Evolutionary conservation across 2,113 vertebrate species (phyloP), one percentile per base, ranked within the genome.

Genomic region (Hemibates koningsi): DNA sequence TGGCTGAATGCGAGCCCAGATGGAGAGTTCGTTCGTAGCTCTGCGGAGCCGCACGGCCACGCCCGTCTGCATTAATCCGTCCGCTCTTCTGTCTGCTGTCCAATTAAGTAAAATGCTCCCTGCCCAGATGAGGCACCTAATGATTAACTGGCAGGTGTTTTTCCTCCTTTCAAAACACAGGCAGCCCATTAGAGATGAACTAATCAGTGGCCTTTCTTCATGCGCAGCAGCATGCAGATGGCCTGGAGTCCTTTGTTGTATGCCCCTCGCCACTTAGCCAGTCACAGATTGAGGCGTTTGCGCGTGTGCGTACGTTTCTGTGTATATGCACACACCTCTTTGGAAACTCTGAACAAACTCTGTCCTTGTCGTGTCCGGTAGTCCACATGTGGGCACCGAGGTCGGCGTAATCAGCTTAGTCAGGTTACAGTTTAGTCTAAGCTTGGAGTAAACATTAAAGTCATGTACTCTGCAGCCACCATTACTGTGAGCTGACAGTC

Each of bases 141-240:
- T 90, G 89, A 92, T 94, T 92, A 93, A 87, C 87, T 38, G 86
- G 92, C 93, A 92, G 91, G 91, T 92, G 92, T 83, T 90, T 83
- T 83, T 56, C 43, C 76, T 73, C 81, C 56, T 81, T 54, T 56
- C 78, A 84, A 52, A 76, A 29, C 57, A 81, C 84, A 73, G 16
- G 76, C 19, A 6, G 50, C 32, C 68, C 87, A 73, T 90, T 88
- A 87, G 45, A 73, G 50, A 56, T 63, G 53, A 81, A 66, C 88
- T 90, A 90, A 94, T 94, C 88, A 66, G 81, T 78, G 90, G 50
- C 27, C 90, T 90, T 85, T 91, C 48, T 85, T 59, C 36, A 24
- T 24, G 68, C 27, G 8, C 68, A 80, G 80, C 80, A 82, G 84
- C 82, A 21, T 80, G 83, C 95, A 96, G 93, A 94, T 94, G 93